A percentile compares a stretch with the other conserved stretches of the same genome.
phyloP scores from a whole-genome alignment of 2,888 invertebrate genomes.

The Orthosia incerta region DNA sequence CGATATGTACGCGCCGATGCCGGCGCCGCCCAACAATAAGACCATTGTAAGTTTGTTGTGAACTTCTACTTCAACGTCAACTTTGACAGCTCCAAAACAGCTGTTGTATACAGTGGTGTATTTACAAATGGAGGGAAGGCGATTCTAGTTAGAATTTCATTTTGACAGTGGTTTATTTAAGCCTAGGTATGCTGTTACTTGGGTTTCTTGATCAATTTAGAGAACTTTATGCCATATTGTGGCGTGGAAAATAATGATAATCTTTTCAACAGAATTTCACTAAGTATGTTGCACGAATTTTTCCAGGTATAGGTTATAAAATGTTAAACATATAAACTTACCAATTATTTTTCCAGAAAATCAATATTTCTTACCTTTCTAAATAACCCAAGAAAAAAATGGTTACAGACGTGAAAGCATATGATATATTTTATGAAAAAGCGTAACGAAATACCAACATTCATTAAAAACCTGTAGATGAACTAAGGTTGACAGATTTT shows the following conservation, averaged over 20 bases:
- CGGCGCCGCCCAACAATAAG: slow-evolving; percentile 84
- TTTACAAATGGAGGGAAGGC: slow-evolving; percentile 27
- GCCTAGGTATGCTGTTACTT: not conserved
- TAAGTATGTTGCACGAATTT: not conserved
- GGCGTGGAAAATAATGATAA: not conserved
- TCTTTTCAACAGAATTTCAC: not conserved
- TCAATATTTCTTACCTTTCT: not conserved
- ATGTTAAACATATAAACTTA: not conserved
- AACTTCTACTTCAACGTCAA: slow-evolving; percentile 53
- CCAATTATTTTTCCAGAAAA: not conserved
- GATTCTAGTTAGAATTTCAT: slow-evolving; percentile 5
- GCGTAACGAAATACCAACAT: too few relatives aligned
- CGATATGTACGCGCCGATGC: slow-evolving; percentile 88
- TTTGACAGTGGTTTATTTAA: not conserved
- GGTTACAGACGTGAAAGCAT: too few relatives aligned
- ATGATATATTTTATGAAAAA: too few relatives aligned
- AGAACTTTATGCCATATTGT: not conserved
- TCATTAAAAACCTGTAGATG: too few relatives aligned
- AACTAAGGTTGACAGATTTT: too few relatives aligned
- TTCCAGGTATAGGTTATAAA: not conserved
- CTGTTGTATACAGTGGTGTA: slow-evolving; percentile 50
- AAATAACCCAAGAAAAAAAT: not conserved
- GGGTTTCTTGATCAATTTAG: not conserved
- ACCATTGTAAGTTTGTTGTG: slow-evolving; percentile 83
- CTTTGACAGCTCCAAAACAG: slow-evolving; percentile 64